A percentile compares a stretch with the other conserved stretches of the same genome.
Evolutionary conservation across 2,113 vertebrate species (phyloP).

Genomic region (Cairina moschata): DNA sequence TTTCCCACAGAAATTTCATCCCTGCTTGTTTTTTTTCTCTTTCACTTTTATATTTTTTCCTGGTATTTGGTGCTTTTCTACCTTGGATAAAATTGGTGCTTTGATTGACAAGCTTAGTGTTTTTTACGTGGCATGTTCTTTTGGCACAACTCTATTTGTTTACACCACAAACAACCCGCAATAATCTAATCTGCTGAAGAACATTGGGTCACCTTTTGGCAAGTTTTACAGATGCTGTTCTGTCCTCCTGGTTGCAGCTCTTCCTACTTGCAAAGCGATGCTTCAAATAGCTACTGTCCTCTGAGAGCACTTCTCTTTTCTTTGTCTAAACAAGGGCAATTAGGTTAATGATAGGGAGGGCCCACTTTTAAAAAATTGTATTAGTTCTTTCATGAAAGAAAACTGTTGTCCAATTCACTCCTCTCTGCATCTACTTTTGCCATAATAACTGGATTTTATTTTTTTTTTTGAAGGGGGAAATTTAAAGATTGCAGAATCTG

Average conservation of each 20-base stretch:
- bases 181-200: neutral
- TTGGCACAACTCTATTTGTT: neutral
- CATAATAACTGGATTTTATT: neutral
- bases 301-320: neutral
- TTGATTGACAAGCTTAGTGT: neutral
- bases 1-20: neutral
- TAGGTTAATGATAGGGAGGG: neutral
- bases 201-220: neutral
- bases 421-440: neutral
- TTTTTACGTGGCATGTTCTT: neutral
- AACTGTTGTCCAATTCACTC: neutral
- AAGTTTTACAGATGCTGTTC: neutral
- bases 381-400: neutral
- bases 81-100: neutral
- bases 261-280: neutral
- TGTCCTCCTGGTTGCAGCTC: neutral
- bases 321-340: neutral
- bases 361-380: neutral
- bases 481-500: neutral
- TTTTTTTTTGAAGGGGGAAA: neutral
- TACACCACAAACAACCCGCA: too few relatives aligned
- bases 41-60: neutral
- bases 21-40: neutral
- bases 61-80: neutral
- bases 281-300: neutral